Conservation (phyloP, 2,888 invertebrate species). For the Melieria omissa region DNA sequence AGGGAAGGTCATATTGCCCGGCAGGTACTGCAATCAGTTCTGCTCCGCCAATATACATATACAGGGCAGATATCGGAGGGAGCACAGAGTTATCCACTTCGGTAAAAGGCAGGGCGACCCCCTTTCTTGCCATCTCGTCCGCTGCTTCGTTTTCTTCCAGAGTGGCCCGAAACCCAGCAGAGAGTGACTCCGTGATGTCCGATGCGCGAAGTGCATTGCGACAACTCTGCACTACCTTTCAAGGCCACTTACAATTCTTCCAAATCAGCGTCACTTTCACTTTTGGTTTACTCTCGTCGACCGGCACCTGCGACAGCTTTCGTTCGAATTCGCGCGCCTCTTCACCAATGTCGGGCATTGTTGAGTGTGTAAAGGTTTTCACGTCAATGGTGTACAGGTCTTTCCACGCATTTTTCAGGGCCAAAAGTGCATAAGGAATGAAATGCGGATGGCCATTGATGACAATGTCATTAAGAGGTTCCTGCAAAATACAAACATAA, state of each 20-base stretch:
- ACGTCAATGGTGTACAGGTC: conserved; percentile 69
- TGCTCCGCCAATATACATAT: too few species aligned
- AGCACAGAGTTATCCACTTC: too few species aligned
- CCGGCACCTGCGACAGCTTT: conserved; percentile 59
- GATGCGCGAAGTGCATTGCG: too few species aligned
- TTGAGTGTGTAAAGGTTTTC: conserved; percentile 72
- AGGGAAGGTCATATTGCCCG: too few species aligned
- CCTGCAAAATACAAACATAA: conserved; percentile 45
- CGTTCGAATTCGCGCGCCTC: conserved; percentile 65
- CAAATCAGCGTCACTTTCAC: conserved; percentile 73
- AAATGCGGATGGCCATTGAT: conserved; percentile 74
- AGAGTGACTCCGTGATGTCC: too few species aligned
- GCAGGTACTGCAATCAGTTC: too few species aligned
- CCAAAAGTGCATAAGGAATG: conserved; percentile 74
- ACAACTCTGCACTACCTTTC: too few species aligned
- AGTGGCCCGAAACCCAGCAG: too few species aligned
- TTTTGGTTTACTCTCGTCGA: conserved; percentile 61
- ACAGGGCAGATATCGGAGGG: too few species aligned
- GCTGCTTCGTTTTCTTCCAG: too few species aligned
- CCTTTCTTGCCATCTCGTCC: too few species aligned
- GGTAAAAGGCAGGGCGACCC: too few species aligned
- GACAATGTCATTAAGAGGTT: conserved; percentile 69
- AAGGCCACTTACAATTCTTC: conserved; percentile 72
- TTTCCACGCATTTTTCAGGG: conserved; percentile 72
- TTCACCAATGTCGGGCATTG: conserved; percentile 68